Conservation (phyloP, 2,797 vertebrate species). For the Chelidonichthys spinosus region DNA sequence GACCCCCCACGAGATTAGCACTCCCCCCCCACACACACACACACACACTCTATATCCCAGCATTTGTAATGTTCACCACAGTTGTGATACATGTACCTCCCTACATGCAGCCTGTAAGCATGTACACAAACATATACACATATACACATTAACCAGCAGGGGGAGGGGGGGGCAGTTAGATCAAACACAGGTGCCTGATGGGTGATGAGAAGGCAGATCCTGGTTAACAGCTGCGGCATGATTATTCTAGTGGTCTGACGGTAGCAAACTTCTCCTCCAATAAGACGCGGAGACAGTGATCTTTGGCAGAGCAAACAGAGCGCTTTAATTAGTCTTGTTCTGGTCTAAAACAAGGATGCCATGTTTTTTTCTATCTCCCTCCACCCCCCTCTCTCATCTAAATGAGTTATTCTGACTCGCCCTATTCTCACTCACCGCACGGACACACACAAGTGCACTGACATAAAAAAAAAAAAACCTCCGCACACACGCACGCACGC, state of each 20-base stretch:
- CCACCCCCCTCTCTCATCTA: slow-evolving; percentile 4
- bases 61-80: slow-evolving; percentile 42
- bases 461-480: background rate
- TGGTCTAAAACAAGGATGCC: slow-evolving; percentile 38
- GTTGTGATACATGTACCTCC: slow-evolving; percentile 9
- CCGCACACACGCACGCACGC: slow-evolving; percentile 22
- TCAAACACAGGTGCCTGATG: slow-evolving; percentile 43
- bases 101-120: slow-evolving; percentile 9
- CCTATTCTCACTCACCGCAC: slow-evolving; percentile 11
- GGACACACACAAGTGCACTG: slow-evolving; percentile 7
- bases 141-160: slow-evolving; percentile 17
- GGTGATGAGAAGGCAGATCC: slow-evolving; percentile 47
- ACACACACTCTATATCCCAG: background rate
- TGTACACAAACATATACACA: slow-evolving; percentile 18
- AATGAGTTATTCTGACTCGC: slow-evolving; percentile 35
- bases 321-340: slow-evolving; percentile 51
- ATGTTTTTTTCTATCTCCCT: slow-evolving; percentile 11
- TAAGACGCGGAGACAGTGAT: slow-evolving; percentile 60
- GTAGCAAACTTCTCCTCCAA: slow-evolving; percentile 62
- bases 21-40: slow-evolving; percentile 19
- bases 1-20: slow-evolving; percentile 58
- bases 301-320: slow-evolving; percentile 49
- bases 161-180: slow-evolving; percentile 13
- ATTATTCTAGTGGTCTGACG: slow-evolving; percentile 49
- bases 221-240: slow-evolving; percentile 48